These are phyloP conservation scores for Creontiades dilutus DNA, from an alignment of 2,888 invertebrate species.

Conservation along the genomic window DNA sequence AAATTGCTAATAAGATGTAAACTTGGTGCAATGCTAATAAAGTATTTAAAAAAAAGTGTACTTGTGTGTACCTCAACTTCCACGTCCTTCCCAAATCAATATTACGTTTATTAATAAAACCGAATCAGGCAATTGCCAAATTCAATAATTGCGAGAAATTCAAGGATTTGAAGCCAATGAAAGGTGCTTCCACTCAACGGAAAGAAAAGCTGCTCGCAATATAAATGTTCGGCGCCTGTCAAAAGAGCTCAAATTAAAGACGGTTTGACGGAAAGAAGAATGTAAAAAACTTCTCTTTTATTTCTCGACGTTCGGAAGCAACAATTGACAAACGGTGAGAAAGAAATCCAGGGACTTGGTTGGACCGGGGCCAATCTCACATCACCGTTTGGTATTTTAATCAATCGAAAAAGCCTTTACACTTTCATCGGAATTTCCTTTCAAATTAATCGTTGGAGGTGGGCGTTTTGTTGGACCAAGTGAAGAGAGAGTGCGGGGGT, in stretches of 20 bases:
- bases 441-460: slow-evolving; percentile 37
- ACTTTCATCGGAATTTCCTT: slow-evolving; percentile 57
- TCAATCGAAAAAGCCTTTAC: slow-evolving; percentile 56
- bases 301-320: slow-evolving; percentile 16
- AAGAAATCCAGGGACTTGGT: neutral
- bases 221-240: neutral
- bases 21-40: too few species aligned
- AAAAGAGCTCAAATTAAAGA: slow-evolving; percentile 44
- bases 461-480: too few species aligned
- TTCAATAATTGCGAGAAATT: too few species aligned
- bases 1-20: too few species aligned
- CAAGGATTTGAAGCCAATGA: too few species aligned
- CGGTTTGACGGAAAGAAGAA: neutral
- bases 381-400: slow-evolving; percentile 54
- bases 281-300: neutral
- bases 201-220: too few species aligned
- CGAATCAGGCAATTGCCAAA: too few species aligned
- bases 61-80: too few species aligned
- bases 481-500: neutral
- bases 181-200: too few species aligned
- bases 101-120: too few species aligned
- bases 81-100: too few species aligned
- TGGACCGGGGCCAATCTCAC: slow-evolving; percentile 41
- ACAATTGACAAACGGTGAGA: slow-evolving; percentile 58
- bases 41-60: too few species aligned